Evolutionary conservation across 2,113 vertebrate genomes (phyloP).

Genomic region (Larimichthys crocea): DNA sequence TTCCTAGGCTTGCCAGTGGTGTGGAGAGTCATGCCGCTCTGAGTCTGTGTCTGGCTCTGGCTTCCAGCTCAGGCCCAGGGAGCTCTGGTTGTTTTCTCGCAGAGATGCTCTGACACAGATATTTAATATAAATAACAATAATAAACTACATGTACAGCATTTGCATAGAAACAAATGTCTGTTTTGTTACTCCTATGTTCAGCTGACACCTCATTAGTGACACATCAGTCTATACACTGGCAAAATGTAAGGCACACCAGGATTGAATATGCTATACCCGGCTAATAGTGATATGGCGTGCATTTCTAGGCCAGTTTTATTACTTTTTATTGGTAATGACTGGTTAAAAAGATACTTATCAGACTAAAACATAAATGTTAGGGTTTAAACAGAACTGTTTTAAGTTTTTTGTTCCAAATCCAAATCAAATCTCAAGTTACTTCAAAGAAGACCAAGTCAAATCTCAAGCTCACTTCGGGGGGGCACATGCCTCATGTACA

Average conservation of each 20-base stretch:
- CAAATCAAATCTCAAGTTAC: background rate
- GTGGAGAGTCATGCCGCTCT: constrained; percentile 60
- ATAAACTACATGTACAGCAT: background rate
- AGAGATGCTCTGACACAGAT: constrained; percentile 62
- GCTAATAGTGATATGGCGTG: background rate
- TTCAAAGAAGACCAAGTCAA: too few species aligned
- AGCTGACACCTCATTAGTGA: background rate
- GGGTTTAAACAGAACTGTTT: background rate
- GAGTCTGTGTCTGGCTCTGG: constrained; percentile 50
- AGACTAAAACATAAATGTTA: background rate
- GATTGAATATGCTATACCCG: too few species aligned
- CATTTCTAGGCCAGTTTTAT: background rate
- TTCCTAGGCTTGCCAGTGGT: constrained; percentile 47
- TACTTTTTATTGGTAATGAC: background rate
- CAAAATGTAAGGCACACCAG: background rate
- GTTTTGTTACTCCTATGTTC: background rate
- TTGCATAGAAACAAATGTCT: constrained; percentile 7
- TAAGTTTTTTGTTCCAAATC: background rate
- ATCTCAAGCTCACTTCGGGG: too few species aligned
- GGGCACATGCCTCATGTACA: background rate
- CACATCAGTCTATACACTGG: background rate
- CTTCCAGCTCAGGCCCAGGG: constrained; percentile 38
- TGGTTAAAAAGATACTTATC: background rate
- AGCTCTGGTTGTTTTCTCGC: constrained; percentile 48
- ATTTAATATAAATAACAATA: constrained; percentile 19